Evolutionary conservation across 2,113 vertebrate species (phyloP).

Genomic region (Cettia cetti): DNA sequence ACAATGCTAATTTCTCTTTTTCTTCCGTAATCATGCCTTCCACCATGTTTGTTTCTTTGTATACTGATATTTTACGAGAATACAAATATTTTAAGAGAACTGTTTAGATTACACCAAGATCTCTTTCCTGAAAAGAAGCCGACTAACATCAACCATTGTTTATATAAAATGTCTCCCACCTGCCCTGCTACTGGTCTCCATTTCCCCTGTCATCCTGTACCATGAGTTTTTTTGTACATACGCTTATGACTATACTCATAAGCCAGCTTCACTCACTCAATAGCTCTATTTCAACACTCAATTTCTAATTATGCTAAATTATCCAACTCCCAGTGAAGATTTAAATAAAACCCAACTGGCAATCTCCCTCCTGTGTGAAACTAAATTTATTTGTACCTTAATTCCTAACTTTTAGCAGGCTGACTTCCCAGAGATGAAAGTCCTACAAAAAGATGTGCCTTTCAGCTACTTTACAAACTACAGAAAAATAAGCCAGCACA

Average conservation of each 20-base stretch:
- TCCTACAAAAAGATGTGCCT: neutral
- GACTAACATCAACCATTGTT: neutral
- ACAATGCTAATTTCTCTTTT: neutral
- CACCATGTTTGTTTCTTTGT: neutral
- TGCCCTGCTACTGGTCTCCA: neutral
- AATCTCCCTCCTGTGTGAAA: neutral
- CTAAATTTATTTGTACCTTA: neutral
- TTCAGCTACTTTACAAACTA: neutral
- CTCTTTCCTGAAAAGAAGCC: neutral
- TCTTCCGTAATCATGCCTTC: neutral
- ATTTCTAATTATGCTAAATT: neutral
- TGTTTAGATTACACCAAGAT: neutral
- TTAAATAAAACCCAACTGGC: neutral
- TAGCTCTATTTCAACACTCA: neutral
- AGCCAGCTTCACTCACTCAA: neutral
- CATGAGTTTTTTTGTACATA: neutral
- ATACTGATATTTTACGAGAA: neutral
- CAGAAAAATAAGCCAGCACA: neutral
- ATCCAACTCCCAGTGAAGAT: neutral
- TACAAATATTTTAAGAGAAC: neutral
- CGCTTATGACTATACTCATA: neutral
- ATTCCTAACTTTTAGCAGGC: neutral
- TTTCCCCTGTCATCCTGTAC: neutral
- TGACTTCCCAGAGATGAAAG: neutral
- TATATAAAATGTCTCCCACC: neutral